Conservation (phyloP, 2,113 vertebrate genomes). For the Miniopterus natalensis region DNA sequence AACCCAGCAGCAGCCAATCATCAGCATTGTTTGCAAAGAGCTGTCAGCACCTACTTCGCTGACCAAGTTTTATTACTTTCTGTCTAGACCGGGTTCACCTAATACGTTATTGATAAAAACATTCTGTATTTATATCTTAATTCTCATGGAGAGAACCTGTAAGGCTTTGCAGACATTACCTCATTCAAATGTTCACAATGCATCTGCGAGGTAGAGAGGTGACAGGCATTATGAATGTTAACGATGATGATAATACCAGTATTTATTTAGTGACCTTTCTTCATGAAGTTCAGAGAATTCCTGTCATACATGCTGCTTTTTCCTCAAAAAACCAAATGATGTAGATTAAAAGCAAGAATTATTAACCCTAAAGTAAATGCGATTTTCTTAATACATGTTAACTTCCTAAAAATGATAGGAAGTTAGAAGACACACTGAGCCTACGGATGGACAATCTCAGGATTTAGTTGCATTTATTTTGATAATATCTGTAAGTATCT, state of each 20-base stretch:
- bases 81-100: conserved; percentile 65
- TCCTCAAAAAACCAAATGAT: not conserved
- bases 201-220: conserved; percentile 43
- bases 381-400: not conserved
- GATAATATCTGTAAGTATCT: conserved; percentile 34
- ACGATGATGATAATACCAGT: conserved; percentile 41
- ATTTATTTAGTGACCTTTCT: conserved; percentile 30
- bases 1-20: not conserved
- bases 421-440: not conserved
- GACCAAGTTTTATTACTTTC: conserved; percentile 65
- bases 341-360: not conserved
- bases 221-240: conserved; percentile 55
- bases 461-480: not conserved
- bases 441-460: not conserved
- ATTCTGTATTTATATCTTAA: conserved; percentile 66
- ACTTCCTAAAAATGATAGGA: not conserved
- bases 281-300: not conserved
- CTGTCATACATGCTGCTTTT: not conserved
- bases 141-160: conserved; percentile 39
- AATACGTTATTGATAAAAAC: conserved; percentile 69
- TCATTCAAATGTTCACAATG: conserved; percentile 65
- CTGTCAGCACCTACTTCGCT: not conserved
- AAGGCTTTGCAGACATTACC: conserved; percentile 72
- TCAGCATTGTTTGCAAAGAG: not conserved
- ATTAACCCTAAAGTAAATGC: not conserved